phyloP scores from a whole-genome alignment of 2,113 vertebrate genomes.

The Balaenoptera acutorostrata region DNA sequence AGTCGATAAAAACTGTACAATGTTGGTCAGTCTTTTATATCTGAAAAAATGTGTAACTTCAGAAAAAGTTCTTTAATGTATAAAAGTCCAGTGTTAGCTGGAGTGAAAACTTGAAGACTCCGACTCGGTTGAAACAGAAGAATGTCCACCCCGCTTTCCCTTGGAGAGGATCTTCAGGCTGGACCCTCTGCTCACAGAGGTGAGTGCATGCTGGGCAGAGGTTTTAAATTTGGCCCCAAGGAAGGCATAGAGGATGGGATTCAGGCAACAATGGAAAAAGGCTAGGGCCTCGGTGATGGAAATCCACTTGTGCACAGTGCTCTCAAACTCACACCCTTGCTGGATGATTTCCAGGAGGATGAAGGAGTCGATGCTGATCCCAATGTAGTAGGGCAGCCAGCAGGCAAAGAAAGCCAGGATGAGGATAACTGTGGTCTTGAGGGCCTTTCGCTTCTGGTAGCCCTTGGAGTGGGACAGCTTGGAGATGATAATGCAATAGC shows the following conservation, averaged over 20 bases:
- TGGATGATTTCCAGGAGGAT: slow-evolving; percentile 84
- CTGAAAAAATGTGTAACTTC: slow-evolving; percentile 64
- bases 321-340: slow-evolving; percentile 85
- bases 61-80: slow-evolving; percentile 72
- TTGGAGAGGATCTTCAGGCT: slow-evolving; percentile 95
- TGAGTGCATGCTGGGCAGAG: slow-evolving; percentile 91
- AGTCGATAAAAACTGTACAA: slow-evolving; percentile 85
- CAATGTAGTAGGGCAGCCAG: slow-evolving; percentile 94
- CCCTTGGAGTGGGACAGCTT: slow-evolving; percentile 92
- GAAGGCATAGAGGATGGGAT: slow-evolving; percentile 98
- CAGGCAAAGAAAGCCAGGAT: slow-evolving; percentile 95
- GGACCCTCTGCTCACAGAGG: slow-evolving; percentile 89
- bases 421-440: slow-evolving; percentile 97
- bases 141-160: slow-evolving; percentile 90
- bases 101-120: slow-evolving; percentile 98
- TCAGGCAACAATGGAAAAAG: slow-evolving; percentile 98
- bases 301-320: slow-evolving; percentile 89
- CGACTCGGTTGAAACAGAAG: slow-evolving; percentile 96
- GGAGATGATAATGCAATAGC: slow-evolving; percentile 97
- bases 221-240: slow-evolving; percentile 97
- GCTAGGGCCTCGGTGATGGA: slow-evolving; percentile 93
- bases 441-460: slow-evolving; percentile 93
- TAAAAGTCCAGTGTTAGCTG: slow-evolving; percentile 86
- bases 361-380: slow-evolving; percentile 92
- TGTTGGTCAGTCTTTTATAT: slow-evolving; percentile 83